Base-by-base conservation (phyloP, 2,113 vertebrate species). In the Isichthys henryi region DNA sequence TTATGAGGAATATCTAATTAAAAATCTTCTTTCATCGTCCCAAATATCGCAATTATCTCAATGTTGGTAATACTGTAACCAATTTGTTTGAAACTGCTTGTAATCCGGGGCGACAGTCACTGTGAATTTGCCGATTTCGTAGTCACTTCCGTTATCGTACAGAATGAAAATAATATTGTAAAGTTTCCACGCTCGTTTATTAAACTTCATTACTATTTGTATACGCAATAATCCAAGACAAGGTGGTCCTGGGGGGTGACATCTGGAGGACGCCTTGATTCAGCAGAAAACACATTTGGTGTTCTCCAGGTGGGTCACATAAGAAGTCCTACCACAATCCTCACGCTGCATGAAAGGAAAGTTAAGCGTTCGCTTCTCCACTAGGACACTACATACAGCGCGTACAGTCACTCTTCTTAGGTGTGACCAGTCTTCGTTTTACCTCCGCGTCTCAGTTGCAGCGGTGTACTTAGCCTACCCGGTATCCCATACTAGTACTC, bases 391-490 rank as follows among this genome's bases (percentile, higher is more conserved):
- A 58, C 23, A 58, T 23, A 7, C 56, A 3, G 53, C 53, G 19
- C 6, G 53, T 56, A 58, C 56, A 58, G 23, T 23, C 56, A 7
- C 56, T 58, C 19, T 58, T 58, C 56, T 23, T 58, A 8, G 19
- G 56, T 23, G 21, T 58, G 21, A 5, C 21, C 7, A 23, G 5
- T 23, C 56, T 58, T 58, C 6, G 21, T 58, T 23, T 58, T 58
- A 58, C 21, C 56, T 58, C 19, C 23, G 56, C 6, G 56, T 58
- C n/a, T 66, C 62, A 66, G 62, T 66, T 31, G 27, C 62, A 66
- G n/a, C 23, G 9, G n/a, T 27, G 94, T 96, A 95, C 95, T 95
- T 88, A 66, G 1, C 62, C 9, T 27, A 96, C 86, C 56, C 92
- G 94, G 62, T 91, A 90, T 43, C 94, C 94, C 49, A 39, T 89